These are phyloP conservation scores for Corythornis vintsioides DNA, from an alignment of 2,113 vertebrate species.

Conservation along the genomic window DNA sequence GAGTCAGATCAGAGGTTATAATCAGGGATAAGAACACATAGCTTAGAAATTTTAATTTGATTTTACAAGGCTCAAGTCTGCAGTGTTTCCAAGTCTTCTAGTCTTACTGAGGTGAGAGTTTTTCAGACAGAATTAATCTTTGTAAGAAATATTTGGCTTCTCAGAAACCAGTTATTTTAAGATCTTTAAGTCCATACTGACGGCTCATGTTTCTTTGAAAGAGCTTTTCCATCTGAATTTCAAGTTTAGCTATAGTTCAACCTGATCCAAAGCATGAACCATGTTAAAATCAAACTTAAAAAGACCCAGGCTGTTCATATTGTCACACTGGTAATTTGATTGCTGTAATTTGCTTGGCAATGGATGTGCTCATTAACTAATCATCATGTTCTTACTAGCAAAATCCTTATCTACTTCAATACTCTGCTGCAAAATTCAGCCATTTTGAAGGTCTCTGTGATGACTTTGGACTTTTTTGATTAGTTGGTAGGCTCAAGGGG, in stretches of 20 bases:
- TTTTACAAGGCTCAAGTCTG: not conserved
- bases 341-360: not conserved
- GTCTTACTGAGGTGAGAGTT: not conserved
- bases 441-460: not conserved
- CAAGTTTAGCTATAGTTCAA: too few relatives aligned
- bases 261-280: not conserved
- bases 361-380: not conserved
- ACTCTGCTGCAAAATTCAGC: not conserved
- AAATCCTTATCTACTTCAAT: not conserved
- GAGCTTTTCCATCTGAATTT: not conserved
- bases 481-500: not conserved
- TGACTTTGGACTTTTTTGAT: not conserved
- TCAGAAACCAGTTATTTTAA: not conserved
- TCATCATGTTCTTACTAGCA: not conserved
- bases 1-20: not conserved
- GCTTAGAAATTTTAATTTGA: not conserved
- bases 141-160: not conserved
- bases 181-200: not conserved
- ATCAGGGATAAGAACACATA: rapidly evolving
- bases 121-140: not conserved
- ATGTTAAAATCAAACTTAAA: not conserved
- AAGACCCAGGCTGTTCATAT: not conserved
- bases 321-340: not conserved
- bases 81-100: not conserved
- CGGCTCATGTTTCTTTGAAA: not conserved